A percentile compares a stretch with the other conserved stretches of the same genome.
Conservation (phyloP, 2,888 invertebrate genomes). For the Pherbina coryleti region DNA sequence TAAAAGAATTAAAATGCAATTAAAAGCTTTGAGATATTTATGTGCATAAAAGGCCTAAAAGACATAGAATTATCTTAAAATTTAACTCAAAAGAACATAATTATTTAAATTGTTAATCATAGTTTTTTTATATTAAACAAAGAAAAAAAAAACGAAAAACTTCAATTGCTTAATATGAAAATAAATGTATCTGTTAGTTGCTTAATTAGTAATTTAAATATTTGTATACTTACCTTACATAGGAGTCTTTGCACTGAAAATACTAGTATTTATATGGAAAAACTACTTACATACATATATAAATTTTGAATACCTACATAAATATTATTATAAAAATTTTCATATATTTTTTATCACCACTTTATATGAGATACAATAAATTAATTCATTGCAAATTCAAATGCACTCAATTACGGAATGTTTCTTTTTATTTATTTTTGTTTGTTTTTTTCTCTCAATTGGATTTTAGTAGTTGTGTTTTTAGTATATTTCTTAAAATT, state of each 20-base stretch:
- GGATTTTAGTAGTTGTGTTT: neutral
- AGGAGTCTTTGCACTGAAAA: no score
- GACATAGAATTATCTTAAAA: constrained; percentile 63
- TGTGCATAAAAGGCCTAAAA: constrained; percentile 52
- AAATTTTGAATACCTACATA: constrained; percentile 5
- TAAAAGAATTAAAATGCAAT: constrained; percentile 18
- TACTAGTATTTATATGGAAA: no score
- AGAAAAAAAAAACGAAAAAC: neutral
- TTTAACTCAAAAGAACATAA: constrained; percentile 15
- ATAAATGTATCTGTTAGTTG: neutral
- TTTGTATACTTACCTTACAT: no score
- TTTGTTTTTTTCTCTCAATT: neutral
- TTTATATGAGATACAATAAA: constrained; percentile 32
- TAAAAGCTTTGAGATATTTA: neutral
- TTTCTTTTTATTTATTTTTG: constrained; percentile 31
- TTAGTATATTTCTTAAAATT: neutral
- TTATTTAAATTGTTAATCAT: neutral
- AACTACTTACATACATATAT: no score
- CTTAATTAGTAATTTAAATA: neutral
- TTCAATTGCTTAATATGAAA: no score
- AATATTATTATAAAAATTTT: constrained; percentile 22
- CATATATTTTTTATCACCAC: constrained; percentile 39
- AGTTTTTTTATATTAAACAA: neutral
- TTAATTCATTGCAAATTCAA: constrained; percentile 23
- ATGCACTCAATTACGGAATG: constrained; percentile 34